These are phyloP conservation scores for Cheilosia vernalis DNA, from an alignment of 2,888 invertebrate species.

Conservation along the genomic window DNA sequence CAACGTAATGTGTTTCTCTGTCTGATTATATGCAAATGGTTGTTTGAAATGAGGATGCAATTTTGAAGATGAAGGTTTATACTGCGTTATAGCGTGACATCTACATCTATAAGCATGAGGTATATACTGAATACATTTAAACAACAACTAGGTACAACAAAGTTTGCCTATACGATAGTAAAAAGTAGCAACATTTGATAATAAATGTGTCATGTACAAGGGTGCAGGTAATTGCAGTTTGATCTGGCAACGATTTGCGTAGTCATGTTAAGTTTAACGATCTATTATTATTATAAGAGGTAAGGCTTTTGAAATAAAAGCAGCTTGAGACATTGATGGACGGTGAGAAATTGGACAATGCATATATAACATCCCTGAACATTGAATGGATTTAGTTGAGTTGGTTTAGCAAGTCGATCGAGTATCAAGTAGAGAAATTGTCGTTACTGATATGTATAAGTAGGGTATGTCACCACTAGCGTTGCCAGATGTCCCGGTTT, in stretches of 20 bases:
- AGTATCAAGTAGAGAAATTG: no score
- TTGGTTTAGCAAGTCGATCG: no score
- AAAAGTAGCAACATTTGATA: not conserved
- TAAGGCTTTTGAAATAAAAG: not conserved
- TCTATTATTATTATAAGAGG: not conserved
- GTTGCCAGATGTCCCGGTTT: no score
- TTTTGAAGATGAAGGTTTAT: not conserved
- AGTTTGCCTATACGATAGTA: not conserved
- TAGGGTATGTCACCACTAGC: no score
- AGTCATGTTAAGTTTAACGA: not conserved
- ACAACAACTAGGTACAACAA: not conserved
- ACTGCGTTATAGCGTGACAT: not conserved
- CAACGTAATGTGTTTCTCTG: slow-evolving; percentile 17
- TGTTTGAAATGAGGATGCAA: slow-evolving; percentile 42
- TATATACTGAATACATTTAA: no score
- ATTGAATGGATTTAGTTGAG: no score
- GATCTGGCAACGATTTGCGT: not conserved
- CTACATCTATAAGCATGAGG: slow-evolving; percentile 14
- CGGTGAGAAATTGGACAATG: no score
- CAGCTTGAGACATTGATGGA: not conserved
- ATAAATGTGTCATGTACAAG: slow-evolving; percentile 8
- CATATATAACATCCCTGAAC: no score
- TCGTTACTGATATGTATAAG: no score
- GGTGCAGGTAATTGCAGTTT: not conserved
- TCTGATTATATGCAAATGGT: slow-evolving; percentile 24